These are phyloP conservation scores for Neuroterus valhalla DNA, from an alignment of 1,140 invertebrate species.

Conservation along the genomic window DNA sequence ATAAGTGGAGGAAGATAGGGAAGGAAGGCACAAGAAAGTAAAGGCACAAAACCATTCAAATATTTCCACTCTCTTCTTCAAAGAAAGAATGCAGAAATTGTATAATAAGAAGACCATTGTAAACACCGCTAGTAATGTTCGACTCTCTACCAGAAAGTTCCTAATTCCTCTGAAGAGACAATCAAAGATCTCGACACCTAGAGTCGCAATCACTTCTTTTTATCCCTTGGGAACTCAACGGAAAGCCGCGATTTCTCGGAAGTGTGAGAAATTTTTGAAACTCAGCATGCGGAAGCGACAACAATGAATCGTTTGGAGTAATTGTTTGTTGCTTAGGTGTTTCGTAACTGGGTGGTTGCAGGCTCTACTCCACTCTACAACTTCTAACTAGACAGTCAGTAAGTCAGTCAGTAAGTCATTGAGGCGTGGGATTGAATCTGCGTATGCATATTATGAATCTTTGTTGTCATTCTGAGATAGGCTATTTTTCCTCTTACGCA, in stretches of 20 bases:
- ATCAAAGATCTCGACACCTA: too few species aligned
- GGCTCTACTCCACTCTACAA: conserved; percentile 15
- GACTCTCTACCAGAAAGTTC: too few species aligned
- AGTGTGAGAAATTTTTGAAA: conserved; percentile 51
- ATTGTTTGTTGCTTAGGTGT: conserved; percentile 45
- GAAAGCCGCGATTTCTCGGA: conserved; percentile 11
- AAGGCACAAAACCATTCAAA: too few species aligned
- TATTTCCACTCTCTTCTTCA: too few species aligned
- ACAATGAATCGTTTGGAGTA: conserved; percentile 58
- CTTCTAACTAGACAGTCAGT: conserved; percentile 52
- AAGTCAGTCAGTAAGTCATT: conserved; percentile 50
- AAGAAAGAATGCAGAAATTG: too few species aligned
- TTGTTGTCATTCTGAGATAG: not conserved
- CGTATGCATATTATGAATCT: not conserved
- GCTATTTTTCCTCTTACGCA: not conserved
- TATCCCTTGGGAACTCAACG: not conserved
- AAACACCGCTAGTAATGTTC: too few species aligned
- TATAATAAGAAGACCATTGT: too few species aligned
- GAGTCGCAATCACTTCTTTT: too few species aligned
- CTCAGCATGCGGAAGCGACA: conserved; percentile 51
- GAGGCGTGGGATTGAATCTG: conserved; percentile 53
- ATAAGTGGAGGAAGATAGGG: too few species aligned
- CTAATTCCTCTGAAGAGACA: too few species aligned
- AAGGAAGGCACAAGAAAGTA: too few species aligned
- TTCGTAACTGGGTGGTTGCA: conserved; percentile 48